phyloP scores from a whole-genome alignment of 2,113 vertebrate species.

The Caloenas nicobarica region DNA sequence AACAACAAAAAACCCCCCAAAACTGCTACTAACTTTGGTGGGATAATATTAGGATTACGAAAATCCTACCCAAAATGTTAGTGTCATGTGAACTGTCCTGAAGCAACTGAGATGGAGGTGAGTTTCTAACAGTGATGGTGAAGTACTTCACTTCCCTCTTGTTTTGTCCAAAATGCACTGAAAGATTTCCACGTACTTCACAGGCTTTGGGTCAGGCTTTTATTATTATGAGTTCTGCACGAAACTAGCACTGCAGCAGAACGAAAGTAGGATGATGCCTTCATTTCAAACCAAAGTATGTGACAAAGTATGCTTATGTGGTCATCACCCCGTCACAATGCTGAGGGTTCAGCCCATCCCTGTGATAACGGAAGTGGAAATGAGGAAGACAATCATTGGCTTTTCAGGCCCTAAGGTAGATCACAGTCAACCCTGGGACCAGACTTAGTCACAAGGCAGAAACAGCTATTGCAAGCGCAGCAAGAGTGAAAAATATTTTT shows the following conservation, averaged over 20 bases:
- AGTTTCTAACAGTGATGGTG: background rate
- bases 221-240: background rate
- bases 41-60: background rate
- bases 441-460: background rate
- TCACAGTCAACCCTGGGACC: background rate
- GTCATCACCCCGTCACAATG: background rate
- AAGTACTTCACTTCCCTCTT: background rate
- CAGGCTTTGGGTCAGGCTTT: background rate
- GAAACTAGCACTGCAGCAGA: background rate
- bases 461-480: background rate
- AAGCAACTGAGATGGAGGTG: background rate
- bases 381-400: background rate
- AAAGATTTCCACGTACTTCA: background rate
- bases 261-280: background rate
- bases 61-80: background rate
- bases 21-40: background rate
- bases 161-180: background rate
- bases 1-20: no score
- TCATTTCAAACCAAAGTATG: background rate
- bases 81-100: background rate
- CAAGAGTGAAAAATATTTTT: background rate
- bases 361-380: background rate
- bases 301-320: background rate
- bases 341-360: background rate
- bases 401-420: background rate